Conservation (phyloP, 2,797 vertebrate species). For the Gallinago nigripennis region DNA sequence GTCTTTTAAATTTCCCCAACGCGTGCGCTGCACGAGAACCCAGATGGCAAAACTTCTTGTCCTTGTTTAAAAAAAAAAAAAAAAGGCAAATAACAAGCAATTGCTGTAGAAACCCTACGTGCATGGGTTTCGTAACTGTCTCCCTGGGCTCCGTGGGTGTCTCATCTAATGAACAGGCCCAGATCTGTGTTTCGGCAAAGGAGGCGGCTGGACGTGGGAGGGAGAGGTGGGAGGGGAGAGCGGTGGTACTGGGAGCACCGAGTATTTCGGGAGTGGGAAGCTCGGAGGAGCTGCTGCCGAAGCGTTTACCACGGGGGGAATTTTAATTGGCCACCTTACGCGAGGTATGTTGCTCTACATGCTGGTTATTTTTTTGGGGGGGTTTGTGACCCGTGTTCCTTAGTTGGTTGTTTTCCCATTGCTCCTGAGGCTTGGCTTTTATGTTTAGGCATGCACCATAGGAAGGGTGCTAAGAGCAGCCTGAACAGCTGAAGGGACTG, state of each 20-base stretch:
- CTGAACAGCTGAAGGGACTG: background rate
- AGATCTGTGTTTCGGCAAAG: background rate
- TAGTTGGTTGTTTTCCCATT: background rate
- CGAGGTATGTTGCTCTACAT: background rate
- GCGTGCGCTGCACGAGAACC: rapidly evolving
- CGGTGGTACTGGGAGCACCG: background rate
- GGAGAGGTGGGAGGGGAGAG: constrained; percentile 19
- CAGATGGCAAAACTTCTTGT: rapidly evolving
- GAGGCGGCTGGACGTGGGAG: background rate
- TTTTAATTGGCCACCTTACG: background rate
- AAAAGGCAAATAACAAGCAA: background rate
- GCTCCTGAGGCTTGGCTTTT: background rate
- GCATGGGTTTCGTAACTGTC: background rate
- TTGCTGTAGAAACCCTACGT: background rate
- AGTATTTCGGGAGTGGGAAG: background rate
- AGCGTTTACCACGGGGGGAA: background rate
- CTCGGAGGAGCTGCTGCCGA: background rate
- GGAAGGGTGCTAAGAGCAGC: background rate
- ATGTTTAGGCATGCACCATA: rapidly evolving
- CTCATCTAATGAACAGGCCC: background rate
- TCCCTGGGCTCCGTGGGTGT: background rate
- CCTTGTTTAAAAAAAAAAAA: too few relatives aligned
- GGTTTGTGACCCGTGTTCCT: rapidly evolving
- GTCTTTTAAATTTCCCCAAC: background rate
- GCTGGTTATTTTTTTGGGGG: background rate